Evolutionary conservation across 2,888 invertebrate genomes (phyloP).

Genomic region (Dione juno): DNA sequence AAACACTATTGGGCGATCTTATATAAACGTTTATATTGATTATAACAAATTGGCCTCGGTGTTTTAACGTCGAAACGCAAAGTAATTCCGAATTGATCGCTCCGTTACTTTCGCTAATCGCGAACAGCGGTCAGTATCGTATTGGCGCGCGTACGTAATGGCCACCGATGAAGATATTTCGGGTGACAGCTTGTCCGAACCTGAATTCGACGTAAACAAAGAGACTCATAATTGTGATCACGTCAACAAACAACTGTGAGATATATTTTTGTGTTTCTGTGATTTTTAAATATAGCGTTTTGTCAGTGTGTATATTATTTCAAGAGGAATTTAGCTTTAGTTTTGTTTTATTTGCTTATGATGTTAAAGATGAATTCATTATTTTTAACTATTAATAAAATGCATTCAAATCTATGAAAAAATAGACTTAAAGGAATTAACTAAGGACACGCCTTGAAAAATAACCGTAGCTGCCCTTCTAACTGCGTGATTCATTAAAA

Average conservation of each 20-base stretch:
- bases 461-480: conserved; percentile 2
- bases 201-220: conserved; percentile 48
- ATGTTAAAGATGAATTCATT: not conserved
- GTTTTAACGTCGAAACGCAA: conserved; percentile 50
- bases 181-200: conserved; percentile 67
- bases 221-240: conserved; percentile 42
- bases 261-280: conserved; percentile 33
- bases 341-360: not conserved
- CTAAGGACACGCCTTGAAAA: conserved; percentile 10
- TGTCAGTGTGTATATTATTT: not conserved
- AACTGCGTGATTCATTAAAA: conserved; percentile 6
- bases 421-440: not conserved
- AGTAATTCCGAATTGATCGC: conserved; percentile 51
- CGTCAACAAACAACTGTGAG: conserved; percentile 44
- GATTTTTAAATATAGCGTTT: conserved; percentile 4
- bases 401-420: not conserved
- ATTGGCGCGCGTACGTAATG: conserved; percentile 52
- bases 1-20: not conserved
- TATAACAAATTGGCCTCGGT: conserved; percentile 15
- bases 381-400: not conserved
- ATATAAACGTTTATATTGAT: conserved; percentile 14
- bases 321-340: not conserved
- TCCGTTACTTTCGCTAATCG: conserved; percentile 58
- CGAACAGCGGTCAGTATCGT: conserved; percentile 54
- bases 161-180: conserved; percentile 56